Evolutionary conservation across 2,888 invertebrate species (phyloP), one percentile per base, ranked within the genome.

Genomic region (Lutraria lutraria): DNA sequence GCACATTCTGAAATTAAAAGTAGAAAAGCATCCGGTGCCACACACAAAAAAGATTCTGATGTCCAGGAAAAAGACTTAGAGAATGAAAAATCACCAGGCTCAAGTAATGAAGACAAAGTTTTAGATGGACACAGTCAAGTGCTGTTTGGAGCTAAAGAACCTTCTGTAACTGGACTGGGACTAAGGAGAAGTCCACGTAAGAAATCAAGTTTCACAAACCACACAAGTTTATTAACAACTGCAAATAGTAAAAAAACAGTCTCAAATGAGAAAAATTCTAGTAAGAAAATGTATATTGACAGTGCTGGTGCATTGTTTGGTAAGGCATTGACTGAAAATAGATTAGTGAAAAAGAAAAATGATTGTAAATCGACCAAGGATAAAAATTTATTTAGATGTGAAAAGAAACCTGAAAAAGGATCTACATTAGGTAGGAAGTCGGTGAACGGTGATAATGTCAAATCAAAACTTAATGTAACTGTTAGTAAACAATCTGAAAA

Each of bases 291-390:
- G 19, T 25, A 13, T 29, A 83, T 53, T 53, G 87, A 87, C 56
- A 84, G 84, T 34, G 80, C 83, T 34, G 83, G 80, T 29, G 86
- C 80, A 34, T 43, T 89, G 72, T 80, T 84, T 76, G 83, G 84
- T 10, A 86, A 68, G 56, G 79, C 85, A 29, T 31, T 60, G 60
- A 54, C 79, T 29, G 29, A n/a, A 34, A 80, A 80, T 60, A 54
- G 43, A 25, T 34, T n/a, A 43, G 4, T 34, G n/a, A 85, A 56
- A 31, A 54, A 21, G 54, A 53, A 85, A 79, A 76, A 21, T 85
- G 79, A 29, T 52, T 12, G 13, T 79, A 79, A 21, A 43, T 12
- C 0, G 25, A 25, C 10, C 21, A 53, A n/a, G 29, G 16, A 76
- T 16, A 43, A 43, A 43, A 43, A 43, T 43, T 43, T 43, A 16